These are phyloP conservation scores for Tympanoctomys barrerae DNA, from an alignment of 2,797 vertebrate species.

Conservation along the genomic window DNA sequence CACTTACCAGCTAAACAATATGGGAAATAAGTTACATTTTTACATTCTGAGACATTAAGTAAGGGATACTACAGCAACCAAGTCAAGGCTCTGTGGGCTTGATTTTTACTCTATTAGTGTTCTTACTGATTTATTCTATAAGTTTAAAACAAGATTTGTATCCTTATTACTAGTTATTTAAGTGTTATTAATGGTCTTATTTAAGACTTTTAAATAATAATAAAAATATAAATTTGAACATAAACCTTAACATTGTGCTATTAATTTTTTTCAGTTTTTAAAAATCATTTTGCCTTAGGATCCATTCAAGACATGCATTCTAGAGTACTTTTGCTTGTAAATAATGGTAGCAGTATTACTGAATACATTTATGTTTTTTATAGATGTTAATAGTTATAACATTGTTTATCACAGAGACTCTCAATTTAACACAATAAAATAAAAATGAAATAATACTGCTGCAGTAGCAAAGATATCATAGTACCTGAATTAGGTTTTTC, in stretches of 20 bases:
- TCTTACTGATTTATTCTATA: conserved; percentile 35
- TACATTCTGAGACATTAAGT: neutral
- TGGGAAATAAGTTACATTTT: neutral
- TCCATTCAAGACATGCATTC: neutral
- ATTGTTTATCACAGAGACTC: conserved; percentile 54
- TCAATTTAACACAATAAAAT: conserved; percentile 61
- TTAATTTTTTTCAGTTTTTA: conserved; percentile 53
- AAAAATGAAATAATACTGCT: conserved; percentile 50
- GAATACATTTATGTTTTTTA: conserved; percentile 31
- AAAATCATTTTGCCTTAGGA: conserved; percentile 56
- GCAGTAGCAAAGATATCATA: conserved; percentile 30
- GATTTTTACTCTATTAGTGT: conserved; percentile 37
- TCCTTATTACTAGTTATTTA: neutral
- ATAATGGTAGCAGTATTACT: neutral
- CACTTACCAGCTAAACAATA: neutral
- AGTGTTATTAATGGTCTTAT: neutral
- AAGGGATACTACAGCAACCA: neutral
- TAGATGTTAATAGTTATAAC: conserved; percentile 12
- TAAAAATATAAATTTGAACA: conserved; percentile 60
- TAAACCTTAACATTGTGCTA: conserved; percentile 42
- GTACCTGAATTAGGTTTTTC: conserved; percentile 54
- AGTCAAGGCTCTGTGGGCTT: neutral
- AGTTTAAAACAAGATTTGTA: conserved; percentile 34
- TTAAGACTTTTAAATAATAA: conserved; percentile 44
- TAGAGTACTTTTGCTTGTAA: conserved; percentile 57